Base-by-base conservation (phyloP, 1,140 invertebrate species). In the Drosophila persimilis region DNA sequence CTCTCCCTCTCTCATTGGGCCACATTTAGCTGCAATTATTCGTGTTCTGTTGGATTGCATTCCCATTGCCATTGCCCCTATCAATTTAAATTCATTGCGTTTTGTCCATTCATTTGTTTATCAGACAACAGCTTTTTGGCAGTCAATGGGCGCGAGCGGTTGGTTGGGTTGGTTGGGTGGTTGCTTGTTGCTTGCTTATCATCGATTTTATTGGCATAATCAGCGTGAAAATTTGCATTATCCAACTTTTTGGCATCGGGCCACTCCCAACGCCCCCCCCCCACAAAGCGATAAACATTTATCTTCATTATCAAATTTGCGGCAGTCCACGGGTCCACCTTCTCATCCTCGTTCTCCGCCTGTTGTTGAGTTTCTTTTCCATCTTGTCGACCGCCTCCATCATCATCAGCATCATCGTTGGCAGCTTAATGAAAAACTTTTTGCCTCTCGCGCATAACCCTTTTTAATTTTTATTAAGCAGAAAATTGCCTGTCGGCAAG, bases 401-500 rank as follows among this genome's bases (percentile, higher is more conserved):
- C 69, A 43, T 58, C 80, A 53, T 59, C 69, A 35, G 11, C 44
- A 58, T 69, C 62, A 45, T 62, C 64, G 62, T 47, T 60, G 75
- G 77, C 67, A 80, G 80, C 81, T 81, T 85, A 85, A 85, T 85
- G 81, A 85, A 85, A 85, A 85, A 86, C 73, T 85, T 85, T 86
- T 59, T 78, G 60, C 80, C 66, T 73, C 55, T 66, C 56, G 66
- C 76, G 57, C 64, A 73, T 67, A 85, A 86, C 81, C 81, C 73
- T 85, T 85, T 88, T 85, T 85, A 85, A 85, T 86, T 85, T 85
- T 85, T 85, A 86, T 85, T 85, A 85, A 85, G 83, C 81, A 85
- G 81, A 85, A 85, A 86, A 86, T 81, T 85, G 77, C 73, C 81
- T 71, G 73, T 59, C 77, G 63, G 65, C 63, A 72, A 65, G 55